phyloP scores from a whole-genome alignment of 2,888 invertebrate species.

The Mimachlamys varia region DNA sequence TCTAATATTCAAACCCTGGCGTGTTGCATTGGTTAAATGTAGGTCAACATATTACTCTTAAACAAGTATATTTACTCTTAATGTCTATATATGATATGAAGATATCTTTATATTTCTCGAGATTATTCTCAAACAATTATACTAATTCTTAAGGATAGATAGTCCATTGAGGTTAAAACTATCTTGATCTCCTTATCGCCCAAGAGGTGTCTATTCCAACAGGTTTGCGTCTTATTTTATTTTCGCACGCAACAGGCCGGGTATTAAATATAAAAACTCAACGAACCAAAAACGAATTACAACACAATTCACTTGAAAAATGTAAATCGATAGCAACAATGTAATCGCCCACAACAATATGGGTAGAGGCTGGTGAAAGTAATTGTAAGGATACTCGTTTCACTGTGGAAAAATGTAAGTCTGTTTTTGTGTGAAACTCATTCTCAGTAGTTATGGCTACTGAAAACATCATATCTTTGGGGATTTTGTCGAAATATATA shows the following conservation, averaged over 20 bases:
- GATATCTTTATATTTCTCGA: background rate
- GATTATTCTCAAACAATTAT: background rate
- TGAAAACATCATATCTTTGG: too few relatives aligned
- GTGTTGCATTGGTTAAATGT: background rate
- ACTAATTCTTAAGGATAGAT: background rate
- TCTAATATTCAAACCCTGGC: background rate
- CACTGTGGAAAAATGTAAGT: too few relatives aligned
- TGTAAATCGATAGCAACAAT: background rate
- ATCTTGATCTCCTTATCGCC: background rate
- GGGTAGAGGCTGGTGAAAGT: too few relatives aligned
- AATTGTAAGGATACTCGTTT: too few relatives aligned
- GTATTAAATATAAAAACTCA: background rate
- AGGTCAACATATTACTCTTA: too few relatives aligned
- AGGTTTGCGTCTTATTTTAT: background rate
- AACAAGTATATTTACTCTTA: too few relatives aligned
- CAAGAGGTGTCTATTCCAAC: conserved; percentile 30
- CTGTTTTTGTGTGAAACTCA: too few relatives aligned
- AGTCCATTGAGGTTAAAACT: background rate
- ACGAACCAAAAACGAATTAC: background rate
- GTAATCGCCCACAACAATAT: too few relatives aligned
- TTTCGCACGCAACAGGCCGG: background rate
- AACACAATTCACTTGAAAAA: background rate
- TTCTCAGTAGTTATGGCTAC: too few relatives aligned
- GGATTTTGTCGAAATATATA: too few relatives aligned
- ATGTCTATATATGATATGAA: background rate